Conservation (phyloP, 2,888 invertebrate species). For the Gasteruption jaculator region DNA sequence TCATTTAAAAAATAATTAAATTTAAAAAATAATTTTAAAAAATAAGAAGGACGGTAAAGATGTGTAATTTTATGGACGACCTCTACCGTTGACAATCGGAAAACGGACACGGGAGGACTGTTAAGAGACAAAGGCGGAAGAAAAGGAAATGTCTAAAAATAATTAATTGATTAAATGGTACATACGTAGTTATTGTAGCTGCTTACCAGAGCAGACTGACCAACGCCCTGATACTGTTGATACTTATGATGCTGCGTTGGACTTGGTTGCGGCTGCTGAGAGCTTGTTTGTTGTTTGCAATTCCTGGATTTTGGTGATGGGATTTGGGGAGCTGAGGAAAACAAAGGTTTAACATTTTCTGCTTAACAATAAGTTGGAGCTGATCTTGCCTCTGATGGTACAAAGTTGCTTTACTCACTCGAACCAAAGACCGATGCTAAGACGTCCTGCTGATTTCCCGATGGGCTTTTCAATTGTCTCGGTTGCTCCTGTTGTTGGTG, state of each 20-base stretch:
- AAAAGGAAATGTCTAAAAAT: conserved; percentile 17
- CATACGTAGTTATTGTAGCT: conserved; percentile 47
- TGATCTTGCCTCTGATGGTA: no score
- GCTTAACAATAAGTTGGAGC: no score
- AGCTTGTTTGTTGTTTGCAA: conserved; percentile 53
- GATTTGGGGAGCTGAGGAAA: conserved; percentile 56
- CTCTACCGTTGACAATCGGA: no score
- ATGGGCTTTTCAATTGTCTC: conserved; percentile 47
- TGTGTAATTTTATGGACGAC: no score
- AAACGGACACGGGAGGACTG: no score
- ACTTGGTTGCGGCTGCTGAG: conserved; percentile 56
- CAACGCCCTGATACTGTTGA: conserved; percentile 54
- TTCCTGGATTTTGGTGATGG: conserved; percentile 59
- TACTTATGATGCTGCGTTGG: conserved; percentile 58
- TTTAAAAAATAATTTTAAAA: no score
- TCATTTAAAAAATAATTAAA: no score
- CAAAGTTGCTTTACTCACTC: conserved; percentile 43
- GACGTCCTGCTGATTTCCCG: conserved; percentile 52
- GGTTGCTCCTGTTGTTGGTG: conserved; percentile 49
- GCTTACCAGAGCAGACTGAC: conserved; percentile 51
- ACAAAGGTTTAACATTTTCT: conserved; percentile 1
- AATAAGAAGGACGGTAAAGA: no score
- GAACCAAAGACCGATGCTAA: conserved; percentile 58
- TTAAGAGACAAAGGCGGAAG: conserved; percentile 5
- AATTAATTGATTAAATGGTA: conserved; percentile 45